These are phyloP conservation scores for Morphnarchus princeps DNA, from an alignment of 2,113 vertebrate genomes.

Conservation along the genomic window DNA sequence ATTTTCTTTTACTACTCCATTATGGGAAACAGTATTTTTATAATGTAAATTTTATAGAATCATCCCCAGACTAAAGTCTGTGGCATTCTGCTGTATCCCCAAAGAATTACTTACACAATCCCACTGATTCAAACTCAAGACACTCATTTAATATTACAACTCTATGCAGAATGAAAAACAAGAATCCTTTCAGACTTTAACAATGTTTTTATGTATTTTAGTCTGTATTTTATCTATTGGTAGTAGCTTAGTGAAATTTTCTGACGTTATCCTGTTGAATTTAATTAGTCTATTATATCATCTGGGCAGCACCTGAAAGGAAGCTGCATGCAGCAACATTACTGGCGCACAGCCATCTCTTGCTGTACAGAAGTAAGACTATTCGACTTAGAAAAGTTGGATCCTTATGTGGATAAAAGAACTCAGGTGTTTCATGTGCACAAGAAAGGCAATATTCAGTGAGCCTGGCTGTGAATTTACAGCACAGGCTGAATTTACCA, in stretches of 20 bases:
- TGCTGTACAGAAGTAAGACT: background rate
- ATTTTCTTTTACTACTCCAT: conserved; percentile 56
- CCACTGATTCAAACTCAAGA: conserved; percentile 46
- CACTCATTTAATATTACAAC: conserved; percentile 36
- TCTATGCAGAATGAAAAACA: conserved; percentile 47
- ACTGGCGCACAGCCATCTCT: background rate
- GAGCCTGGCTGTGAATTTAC: background rate
- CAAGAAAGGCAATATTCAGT: background rate
- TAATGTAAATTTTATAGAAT: conserved; percentile 62
- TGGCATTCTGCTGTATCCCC: conserved; percentile 36
- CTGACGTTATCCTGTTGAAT: background rate
- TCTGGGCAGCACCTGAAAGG: conserved; percentile 2
- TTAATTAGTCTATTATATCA: background rate
- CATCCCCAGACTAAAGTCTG: conserved; percentile 48
- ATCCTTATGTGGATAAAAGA: background rate
- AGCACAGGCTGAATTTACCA: background rate
- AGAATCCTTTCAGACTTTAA: conserved; percentile 40
- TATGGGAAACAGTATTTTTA: conserved; percentile 58
- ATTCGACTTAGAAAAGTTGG: background rate
- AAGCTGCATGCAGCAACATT: background rate
- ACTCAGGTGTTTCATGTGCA: background rate
- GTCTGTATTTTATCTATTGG: background rate
- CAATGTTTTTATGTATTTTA: background rate
- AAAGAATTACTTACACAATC: conserved; percentile 48
- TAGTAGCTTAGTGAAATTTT: background rate